Conservation (phyloP, 2,888 invertebrate species). For the Stegana nigrithorax region DNA sequence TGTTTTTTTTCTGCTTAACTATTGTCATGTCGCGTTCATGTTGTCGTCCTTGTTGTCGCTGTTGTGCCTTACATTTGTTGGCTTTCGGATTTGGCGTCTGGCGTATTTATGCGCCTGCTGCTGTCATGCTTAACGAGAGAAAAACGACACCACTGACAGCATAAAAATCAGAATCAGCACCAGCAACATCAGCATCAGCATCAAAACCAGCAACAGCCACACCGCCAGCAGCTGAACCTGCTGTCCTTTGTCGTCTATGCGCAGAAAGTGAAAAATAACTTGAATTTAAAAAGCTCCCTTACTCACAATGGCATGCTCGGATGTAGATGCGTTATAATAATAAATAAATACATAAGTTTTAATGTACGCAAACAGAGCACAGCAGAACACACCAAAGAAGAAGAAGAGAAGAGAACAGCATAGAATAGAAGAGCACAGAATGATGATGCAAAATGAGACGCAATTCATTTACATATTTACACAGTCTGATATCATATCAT, state of each 20-base stretch:
- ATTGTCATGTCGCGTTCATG: not conserved
- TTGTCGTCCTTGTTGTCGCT: constrained; percentile 16
- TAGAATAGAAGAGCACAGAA: too few relatives aligned
- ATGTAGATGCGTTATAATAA: too few relatives aligned
- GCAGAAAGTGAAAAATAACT: constrained; percentile 48
- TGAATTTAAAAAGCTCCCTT: constrained; percentile 43
- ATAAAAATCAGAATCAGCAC: constrained; percentile 1
- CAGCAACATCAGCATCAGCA: not conserved
- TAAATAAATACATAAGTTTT: too few relatives aligned
- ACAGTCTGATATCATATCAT: too few relatives aligned
- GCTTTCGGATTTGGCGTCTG: not conserved
- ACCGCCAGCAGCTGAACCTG: not conserved
- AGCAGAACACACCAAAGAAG: too few relatives aligned
- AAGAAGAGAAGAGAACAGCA: too few relatives aligned
- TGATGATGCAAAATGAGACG: too few relatives aligned
- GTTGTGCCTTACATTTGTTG: constrained; percentile 11
- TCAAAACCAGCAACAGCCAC: not conserved
- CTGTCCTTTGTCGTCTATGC: not conserved
- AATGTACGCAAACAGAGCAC: too few relatives aligned
- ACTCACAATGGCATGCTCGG: constrained; percentile 18
- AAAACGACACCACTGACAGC: not conserved
- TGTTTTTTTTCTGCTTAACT: constrained; percentile 23
- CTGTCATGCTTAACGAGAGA: constrained; percentile 1
- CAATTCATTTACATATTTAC: too few relatives aligned
- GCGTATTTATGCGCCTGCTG: not conserved